A percentile compares a stretch with the other conserved stretches of the same genome.
Evolutionary conservation across 2,888 invertebrate species (phyloP).

Genomic region (Stegophylla sp.): DNA sequence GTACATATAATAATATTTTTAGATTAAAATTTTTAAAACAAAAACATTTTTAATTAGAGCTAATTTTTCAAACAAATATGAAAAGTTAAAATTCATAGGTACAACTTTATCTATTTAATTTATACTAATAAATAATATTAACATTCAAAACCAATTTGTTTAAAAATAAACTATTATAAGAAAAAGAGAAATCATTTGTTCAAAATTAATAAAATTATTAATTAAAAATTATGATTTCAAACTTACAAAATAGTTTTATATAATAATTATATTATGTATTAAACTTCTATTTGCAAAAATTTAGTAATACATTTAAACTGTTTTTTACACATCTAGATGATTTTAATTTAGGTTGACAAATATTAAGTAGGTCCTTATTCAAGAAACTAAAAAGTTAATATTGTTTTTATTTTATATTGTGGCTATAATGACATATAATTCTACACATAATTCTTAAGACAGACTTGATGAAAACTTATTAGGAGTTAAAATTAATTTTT

Average conservation of each 20-base stretch:
- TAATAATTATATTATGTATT: constrained; percentile 14
- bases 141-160: too few species aligned
- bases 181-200: background rate
- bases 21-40: background rate
- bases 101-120: background rate
- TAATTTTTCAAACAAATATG: background rate
- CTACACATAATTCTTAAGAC: too few species aligned
- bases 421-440: too few species aligned
- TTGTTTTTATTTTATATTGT: too few species aligned
- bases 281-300: too few species aligned
- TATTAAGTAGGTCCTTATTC: too few species aligned
- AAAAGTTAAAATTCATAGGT: background rate
- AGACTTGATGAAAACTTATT: too few species aligned
- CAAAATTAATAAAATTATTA: constrained; percentile 4
- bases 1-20: background rate
- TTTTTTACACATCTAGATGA: too few species aligned
- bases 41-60: background rate
- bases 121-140: too few species aligned
- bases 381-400: too few species aligned
- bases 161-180: background rate
- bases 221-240: constrained; percentile 16
- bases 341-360: too few species aligned
- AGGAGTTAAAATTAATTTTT: too few species aligned
- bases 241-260: background rate
- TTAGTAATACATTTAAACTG: background rate